Base-by-base conservation (phyloP, 2,888 invertebrate genomes). In the Sceliomorpha sp. region DNA sequence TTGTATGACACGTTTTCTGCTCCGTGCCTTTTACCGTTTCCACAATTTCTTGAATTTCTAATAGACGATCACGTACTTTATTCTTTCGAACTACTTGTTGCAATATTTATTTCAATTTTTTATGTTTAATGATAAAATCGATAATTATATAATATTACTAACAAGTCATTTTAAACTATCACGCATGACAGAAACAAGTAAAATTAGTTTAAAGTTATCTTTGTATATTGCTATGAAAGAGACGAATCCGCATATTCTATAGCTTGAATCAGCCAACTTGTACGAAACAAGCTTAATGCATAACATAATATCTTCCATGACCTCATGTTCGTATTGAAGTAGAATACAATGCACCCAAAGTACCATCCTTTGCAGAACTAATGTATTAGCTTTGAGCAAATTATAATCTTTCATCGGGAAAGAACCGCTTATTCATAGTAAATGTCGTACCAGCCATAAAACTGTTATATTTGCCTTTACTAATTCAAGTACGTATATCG, bases 1-100 rank as follows among this genome's bases (percentile, higher is more conserved):
- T 45, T 50, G 10, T 37, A 42, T 56, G 45, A 62, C 45, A 50
- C 26, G 55, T 67, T 55, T 53, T 55, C 50, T 55, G 34, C 34
- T 50, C 48, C 32, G 39, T 4, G 34, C 39, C 13, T 39, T 31
- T 24, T 48, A 44, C 44, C 44, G 50, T 56, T 64, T 34, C 24
- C 14, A 17, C n/a, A 8, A 50, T 42, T 48, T 27, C 24, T 31
- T 42, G 40, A 36, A 8, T 14, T 6, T 10, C 14, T 17, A 31
- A 47, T 39, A 29, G n/a, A n/a, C n/a, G n/a, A n/a, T n/a, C n/a
- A n/a, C n/a, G n/a, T n/a, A n/a, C n/a, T n/a, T n/a, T n/a, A n/a
- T n/a, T n/a, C n/a, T n/a, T n/a, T n/a, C n/a, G n/a, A n/a, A n/a
- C n/a, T n/a, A n/a, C n/a, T n/a, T n/a, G n/a, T n/a, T n/a, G n/a